Base-by-base conservation (phyloP, 92 coral and sea anemone species). In the Porites evermanni region DNA sequence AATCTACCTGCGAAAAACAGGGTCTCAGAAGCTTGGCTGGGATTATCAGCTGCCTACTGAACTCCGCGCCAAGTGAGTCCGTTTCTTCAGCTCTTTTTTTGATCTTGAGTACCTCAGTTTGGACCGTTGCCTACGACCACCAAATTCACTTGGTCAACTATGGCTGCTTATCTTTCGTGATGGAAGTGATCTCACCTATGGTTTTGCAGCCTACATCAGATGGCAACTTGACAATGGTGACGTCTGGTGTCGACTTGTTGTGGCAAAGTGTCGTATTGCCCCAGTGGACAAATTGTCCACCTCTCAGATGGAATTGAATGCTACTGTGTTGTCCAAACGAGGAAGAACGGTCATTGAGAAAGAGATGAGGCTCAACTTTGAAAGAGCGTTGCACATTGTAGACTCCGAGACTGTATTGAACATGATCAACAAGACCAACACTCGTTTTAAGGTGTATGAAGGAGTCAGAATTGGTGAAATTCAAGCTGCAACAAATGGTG, bases 241-340 rank as follows among this genome's bases (percentile, higher is more conserved):
- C 47, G 88, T 70, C 54, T 80, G 86, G 83, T 93, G 96, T 26
- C 66, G 79, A 59, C 92, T 91, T 21, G 85, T 93, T 60, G 81
- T 91, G 91, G 94, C 92, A 29, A 93, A 93, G 79, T 79, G 92
- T 85, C 89, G 96, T 2, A 85, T 91, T 17, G 92, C 91, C 61
- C 96, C 90, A n/a, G 67, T 91, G 32, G 83, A 60, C 24, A 91
- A 91, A 65, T 56, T 87, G 67, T 80, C 92, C 1, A 93, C 96
- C 18, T 92, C 96, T 11, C 89, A 88, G 53, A 91, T 91, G 91
- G 94, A 91, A 70, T 61, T 83, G 0, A 79, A 83, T 47, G 92
- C 76, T 11, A 89, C 87, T 9, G 93, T 90, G 67, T 76, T 88
- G 74, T 91, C 94, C 63, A 91, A 93, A 72, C 76, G 89, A 88